Conservation (phyloP, 2,113 vertebrate species). For the Istiophorus platypterus region DNA sequence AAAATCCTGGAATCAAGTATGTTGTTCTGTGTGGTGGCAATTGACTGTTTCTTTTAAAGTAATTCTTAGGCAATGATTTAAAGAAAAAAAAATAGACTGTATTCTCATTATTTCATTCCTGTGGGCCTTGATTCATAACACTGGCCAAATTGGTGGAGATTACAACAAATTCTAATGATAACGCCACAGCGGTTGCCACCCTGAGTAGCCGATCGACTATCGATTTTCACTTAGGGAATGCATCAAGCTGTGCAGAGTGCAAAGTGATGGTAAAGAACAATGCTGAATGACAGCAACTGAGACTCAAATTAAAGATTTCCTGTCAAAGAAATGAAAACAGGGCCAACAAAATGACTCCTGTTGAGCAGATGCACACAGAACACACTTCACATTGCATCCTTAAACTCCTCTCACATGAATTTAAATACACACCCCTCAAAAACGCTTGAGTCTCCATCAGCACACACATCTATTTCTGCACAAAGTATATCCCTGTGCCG, state of each 20-base stretch:
- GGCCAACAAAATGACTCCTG: slow-evolving; percentile 61
- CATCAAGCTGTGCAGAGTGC: slow-evolving; percentile 22
- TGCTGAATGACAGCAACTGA: slow-evolving; percentile 55
- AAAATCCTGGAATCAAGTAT: not conserved
- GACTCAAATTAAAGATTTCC: slow-evolving; percentile 79
- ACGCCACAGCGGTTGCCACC: not conserved
- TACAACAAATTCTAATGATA: slow-evolving; percentile 55
- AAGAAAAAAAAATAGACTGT: slow-evolving; percentile 3
- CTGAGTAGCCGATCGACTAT: slow-evolving; percentile 52
- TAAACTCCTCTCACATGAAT: not conserved
- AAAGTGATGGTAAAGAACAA: slow-evolving; percentile 59
- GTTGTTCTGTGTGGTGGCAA: not conserved
- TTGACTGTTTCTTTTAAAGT: not conserved
- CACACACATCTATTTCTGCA: not conserved
- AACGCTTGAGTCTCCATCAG: not conserved
- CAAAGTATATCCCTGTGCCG: not conserved
- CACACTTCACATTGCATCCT: not conserved
- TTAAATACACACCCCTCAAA: slow-evolving; percentile 1
- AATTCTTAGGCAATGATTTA: not conserved
- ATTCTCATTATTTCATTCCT: slow-evolving; percentile 28
- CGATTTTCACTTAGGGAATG: slow-evolving; percentile 52
- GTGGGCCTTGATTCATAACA: slow-evolving; percentile 16
- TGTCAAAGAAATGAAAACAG: slow-evolving; percentile 78
- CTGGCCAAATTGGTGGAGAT: slow-evolving; percentile 33
- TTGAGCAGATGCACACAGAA: slow-evolving; percentile 28